A percentile compares a stretch with the other conserved stretches of the same genome.
These are phyloP conservation scores for Psylliodes chrysocephalus DNA, from an alignment of 2,888 invertebrate genomes.

Conservation along the genomic window DNA sequence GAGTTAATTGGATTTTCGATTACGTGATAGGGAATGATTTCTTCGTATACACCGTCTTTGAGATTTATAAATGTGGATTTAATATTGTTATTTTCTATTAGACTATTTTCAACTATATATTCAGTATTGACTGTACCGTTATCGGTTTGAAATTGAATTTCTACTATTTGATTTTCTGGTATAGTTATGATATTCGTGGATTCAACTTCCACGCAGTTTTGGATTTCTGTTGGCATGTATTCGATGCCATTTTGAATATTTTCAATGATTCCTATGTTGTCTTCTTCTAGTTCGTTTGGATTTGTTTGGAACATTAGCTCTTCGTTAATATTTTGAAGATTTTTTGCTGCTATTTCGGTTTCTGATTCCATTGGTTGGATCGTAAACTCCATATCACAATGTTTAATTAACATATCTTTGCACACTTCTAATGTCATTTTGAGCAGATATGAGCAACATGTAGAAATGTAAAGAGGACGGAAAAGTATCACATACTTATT, in stretches of 20 bases:
- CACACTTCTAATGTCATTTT: constrained; percentile 49
- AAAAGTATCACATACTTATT: constrained; percentile 40
- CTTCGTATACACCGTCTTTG: constrained; percentile 53
- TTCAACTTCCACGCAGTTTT: constrained; percentile 57
- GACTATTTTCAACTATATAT: constrained; percentile 58
- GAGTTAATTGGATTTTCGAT: constrained; percentile 43
- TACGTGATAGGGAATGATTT: constrained; percentile 50
- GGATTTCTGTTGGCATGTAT: constrained; percentile 51
- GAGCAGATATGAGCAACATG: constrained; percentile 46
- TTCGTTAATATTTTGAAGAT: constrained; percentile 50
- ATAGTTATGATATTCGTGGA: constrained; percentile 56
- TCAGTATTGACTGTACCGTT: constrained; percentile 59
- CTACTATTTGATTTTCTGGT: constrained; percentile 58
- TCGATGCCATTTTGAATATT: constrained; percentile 41
- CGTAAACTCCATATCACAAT: constrained; percentile 41
- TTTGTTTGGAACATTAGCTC: constrained; percentile 31
- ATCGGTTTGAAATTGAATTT: constrained; percentile 59
- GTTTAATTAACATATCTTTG: constrained; percentile 43
- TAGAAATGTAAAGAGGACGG: constrained; percentile 35
- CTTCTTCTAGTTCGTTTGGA: constrained; percentile 10
- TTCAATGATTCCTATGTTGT: constrained; percentile 33
- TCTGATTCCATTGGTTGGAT: constrained; percentile 43
- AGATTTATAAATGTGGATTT: constrained; percentile 50
- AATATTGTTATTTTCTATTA: constrained; percentile 39
- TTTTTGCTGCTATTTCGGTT: constrained; percentile 49